Evolutionary conservation across 2,797 vertebrate genomes (phyloP).

Genomic region (Florisuga fusca): DNA sequence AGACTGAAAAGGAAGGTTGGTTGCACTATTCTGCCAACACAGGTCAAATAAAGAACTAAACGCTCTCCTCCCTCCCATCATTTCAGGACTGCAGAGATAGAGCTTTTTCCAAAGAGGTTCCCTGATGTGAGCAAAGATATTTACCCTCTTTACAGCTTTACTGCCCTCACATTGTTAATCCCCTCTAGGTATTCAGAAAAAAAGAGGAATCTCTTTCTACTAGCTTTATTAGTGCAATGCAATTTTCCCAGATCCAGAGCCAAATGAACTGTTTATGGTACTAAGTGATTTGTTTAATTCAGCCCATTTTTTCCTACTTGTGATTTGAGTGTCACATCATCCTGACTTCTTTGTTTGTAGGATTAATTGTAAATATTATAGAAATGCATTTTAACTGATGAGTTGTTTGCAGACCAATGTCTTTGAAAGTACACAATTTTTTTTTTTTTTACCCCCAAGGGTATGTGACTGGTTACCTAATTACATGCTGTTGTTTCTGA

Average conservation of each 20-base stretch:
- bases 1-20: neutral
- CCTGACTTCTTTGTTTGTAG: neutral
- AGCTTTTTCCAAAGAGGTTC: neutral
- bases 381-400: neutral
- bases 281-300: neutral
- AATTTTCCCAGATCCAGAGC: neutral
- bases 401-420: neutral
- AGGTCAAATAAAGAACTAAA: conserved; percentile 10
- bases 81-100: neutral
- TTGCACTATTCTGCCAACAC: neutral
- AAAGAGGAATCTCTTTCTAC: neutral
- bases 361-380: conserved; percentile 43
- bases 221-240: neutral
- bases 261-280: neutral
- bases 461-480: neutral
- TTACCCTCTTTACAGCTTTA: neutral
- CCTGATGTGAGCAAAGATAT: neutral
- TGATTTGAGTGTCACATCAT: neutral
- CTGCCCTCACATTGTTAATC: neutral
- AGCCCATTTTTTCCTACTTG: conserved; percentile 6
- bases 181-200: neutral
- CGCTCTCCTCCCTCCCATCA: neutral
- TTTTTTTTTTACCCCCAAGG: neutral
- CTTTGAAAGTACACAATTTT: neutral
- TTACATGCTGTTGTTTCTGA: neutral